phyloP scores from a whole-genome alignment of 2,888 invertebrate species.

The Nasonovia ribisnigri region DNA sequence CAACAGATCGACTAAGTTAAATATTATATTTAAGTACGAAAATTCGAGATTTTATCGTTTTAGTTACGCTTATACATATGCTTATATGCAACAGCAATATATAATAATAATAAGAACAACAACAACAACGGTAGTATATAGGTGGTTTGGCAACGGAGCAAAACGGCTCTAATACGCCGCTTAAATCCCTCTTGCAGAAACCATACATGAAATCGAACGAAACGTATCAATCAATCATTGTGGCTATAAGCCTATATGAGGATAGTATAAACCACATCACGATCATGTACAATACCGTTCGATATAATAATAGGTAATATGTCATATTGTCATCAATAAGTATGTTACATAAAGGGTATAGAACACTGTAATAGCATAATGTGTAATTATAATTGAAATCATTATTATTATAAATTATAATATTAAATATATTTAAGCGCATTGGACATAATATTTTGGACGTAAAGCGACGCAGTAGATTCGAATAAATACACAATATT shows the following conservation, averaged over 20 bases:
- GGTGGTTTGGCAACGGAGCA: neutral
- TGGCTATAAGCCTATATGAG: neutral
- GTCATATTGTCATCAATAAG: constrained; percentile 3
- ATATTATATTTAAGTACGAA: neutral
- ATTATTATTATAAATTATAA: neutral
- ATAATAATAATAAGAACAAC: neutral
- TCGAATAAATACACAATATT: neutral
- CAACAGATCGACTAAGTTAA: neutral
- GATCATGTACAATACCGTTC: neutral
- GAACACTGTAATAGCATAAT: neutral
- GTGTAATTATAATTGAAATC: neutral
- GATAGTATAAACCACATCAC: no score
- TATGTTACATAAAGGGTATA: neutral
- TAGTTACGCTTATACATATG: constrained; percentile 30
- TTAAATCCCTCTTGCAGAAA: constrained; percentile 14
- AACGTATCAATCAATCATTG: neutral
- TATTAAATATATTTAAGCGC: neutral
- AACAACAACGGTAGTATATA: neutral
- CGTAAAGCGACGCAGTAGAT: neutral
- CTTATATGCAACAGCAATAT: neutral
- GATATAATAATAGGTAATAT: neutral
- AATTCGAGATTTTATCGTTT: constrained; percentile 40
- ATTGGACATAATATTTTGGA: neutral
- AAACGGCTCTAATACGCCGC: neutral
- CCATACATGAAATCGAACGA: constrained; percentile 25